Base-by-base conservation (phyloP, 1,140 invertebrate species). In the Steinernema khuongi region DNA sequence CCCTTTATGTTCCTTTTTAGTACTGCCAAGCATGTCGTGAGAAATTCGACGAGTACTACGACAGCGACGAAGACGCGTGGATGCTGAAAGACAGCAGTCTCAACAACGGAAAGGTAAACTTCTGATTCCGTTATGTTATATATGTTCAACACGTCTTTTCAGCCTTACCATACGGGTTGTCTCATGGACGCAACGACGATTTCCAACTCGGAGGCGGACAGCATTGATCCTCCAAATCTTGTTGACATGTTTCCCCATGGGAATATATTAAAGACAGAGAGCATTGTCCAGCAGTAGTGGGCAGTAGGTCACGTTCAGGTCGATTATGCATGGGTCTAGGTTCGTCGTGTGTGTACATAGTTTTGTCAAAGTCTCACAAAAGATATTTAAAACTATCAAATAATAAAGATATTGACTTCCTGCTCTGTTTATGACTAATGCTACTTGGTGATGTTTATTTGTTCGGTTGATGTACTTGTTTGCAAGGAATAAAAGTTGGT, bases 101-200 rank as follows among this genome's bases (percentile, higher is more conserved):
- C 30, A 28, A 71, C 18, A 60, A 73, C 26, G 74, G 50, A 28
- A 69, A 36, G 76, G 77, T 78, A 1, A 43, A 66, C 18, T 28
- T 31, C 26, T 31, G n/a, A 26, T 32, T 67, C 18, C 14, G 22
- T 31, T 43, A 69, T 43, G 0, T 36, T 43, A 70, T 69, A 7
- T 17, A 70, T 60, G 43, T 32, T 22, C 17, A 71, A 72, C 30
- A 71, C 18, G 74, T 74, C 14, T 71, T 69, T 75, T 76, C 74
- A 75, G 74, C 72, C 73, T 17, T 76, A 67, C 74, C 74, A 75
- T 41, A 32, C 19, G 19, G 60, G 43, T 30, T 75, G 74, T 29
- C 43, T 33, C 22, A 36, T 43, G 66, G 74, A 75, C 30, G 74
- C 4, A 91, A 91, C 0, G 92, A 94, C 79, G 93, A 97, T 14